Evolutionary conservation across 2,888 invertebrate species (phyloP).

Genomic region (Epistrophella euchroma): DNA sequence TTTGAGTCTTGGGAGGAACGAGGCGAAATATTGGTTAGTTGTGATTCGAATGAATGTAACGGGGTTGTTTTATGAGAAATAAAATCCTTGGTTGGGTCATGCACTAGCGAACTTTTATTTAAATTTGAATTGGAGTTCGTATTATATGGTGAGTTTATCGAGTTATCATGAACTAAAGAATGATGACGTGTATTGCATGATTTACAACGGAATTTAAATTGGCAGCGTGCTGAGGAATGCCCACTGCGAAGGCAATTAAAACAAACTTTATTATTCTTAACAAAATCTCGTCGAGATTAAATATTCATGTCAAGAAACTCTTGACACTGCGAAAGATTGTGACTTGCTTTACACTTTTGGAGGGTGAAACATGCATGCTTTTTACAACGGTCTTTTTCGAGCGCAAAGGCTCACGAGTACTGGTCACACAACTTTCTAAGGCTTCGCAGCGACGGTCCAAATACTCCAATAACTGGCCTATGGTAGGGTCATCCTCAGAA

Average conservation of each 20-base stretch:
- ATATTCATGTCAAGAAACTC: no score
- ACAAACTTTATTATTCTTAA: conserved; percentile 1
- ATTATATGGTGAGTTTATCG: not conserved
- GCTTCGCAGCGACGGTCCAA: no score
- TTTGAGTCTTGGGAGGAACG: no score
- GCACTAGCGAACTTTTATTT: not conserved
- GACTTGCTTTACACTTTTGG: not conserved
- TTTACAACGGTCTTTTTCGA: not conserved
- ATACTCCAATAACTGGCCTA: no score
- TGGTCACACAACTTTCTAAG: not conserved
- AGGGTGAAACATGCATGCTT: not conserved
- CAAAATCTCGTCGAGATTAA: not conserved
- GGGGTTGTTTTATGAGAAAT: not conserved
- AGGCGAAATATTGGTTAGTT: not conserved
- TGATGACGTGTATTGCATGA: conserved; percentile 34
- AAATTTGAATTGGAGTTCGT: not conserved
- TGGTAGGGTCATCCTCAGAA: no score
- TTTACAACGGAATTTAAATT: conserved; percentile 6
- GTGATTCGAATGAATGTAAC: not conserved
- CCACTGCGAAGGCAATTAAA: conserved; percentile 14
- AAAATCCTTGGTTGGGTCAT: not conserved
- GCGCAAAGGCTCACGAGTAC: conserved; percentile 4
- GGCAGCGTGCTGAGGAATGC: not conserved
- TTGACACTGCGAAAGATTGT: no score
- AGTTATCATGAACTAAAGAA: conserved; percentile 23